Evolutionary conservation across 2,797 vertebrate species (phyloP).

Genomic region (Mionectes olivaceus): DNA sequence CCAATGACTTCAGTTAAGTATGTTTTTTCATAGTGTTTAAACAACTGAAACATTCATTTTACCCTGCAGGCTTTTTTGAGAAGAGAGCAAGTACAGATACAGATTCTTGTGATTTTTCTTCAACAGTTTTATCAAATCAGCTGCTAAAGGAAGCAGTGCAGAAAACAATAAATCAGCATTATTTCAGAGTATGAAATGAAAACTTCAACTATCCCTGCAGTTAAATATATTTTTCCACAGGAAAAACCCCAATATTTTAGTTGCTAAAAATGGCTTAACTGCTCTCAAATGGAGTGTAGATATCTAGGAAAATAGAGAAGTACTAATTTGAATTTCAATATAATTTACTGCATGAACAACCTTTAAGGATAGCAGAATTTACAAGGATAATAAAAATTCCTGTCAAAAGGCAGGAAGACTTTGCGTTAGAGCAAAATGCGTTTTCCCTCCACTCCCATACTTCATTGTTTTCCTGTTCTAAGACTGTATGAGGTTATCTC

Average conservation of each 20-base stretch:
- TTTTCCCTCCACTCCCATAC: neutral
- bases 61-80: neutral
- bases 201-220: neutral
- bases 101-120: neutral
- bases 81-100: neutral
- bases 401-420: neutral
- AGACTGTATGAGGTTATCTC: neutral
- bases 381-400: neutral
- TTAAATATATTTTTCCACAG: neutral
- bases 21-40: neutral
- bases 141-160: neutral
- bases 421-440: neutral
- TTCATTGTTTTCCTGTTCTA: neutral
- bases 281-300: neutral
- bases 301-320: neutral
- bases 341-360: neutral
- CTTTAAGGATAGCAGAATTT: neutral
- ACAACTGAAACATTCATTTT: neutral
- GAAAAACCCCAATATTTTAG: neutral
- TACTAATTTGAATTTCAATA: neutral
- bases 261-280: neutral
- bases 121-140: neutral
- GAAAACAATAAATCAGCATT: neutral
- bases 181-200: neutral
- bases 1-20: neutral